Percentiles rank a stretch among this genome's conserved stretches.
Conservation (phyloP, 1,140 invertebrate genomes). For the Uloborus diversus region DNA sequence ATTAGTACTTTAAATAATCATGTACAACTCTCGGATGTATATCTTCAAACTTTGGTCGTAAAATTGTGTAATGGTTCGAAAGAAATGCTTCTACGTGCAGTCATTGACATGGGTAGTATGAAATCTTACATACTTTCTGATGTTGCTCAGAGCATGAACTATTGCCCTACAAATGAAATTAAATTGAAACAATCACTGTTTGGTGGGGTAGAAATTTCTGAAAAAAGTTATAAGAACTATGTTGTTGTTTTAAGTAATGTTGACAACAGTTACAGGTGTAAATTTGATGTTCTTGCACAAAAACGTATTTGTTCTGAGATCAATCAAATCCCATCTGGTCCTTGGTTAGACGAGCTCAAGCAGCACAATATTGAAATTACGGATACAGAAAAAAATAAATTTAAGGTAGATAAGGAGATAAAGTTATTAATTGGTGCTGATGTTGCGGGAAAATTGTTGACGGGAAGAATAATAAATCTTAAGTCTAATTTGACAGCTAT, state of each 20-base stretch:
- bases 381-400: background rate
- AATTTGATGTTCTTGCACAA: constrained; percentile 5
- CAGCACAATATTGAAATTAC: background rate
- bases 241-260: background rate
- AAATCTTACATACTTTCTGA: background rate
- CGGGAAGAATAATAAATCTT: background rate
- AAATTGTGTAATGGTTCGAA: background rate
- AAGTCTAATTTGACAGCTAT: background rate
- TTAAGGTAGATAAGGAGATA: background rate
- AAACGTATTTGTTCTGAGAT: background rate
- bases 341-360: background rate
- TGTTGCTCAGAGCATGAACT: background rate
- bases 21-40: constrained; percentile 1
- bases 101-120: background rate
- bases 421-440: constrained; percentile 12
- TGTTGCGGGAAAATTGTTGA: constrained; percentile 5
- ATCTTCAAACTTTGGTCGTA: constrained; percentile 14
- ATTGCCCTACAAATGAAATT: background rate
- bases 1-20: background rate
- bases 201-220: background rate
- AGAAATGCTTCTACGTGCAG: background rate
- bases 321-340: background rate
- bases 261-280: constrained; percentile 11
- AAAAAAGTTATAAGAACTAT: background rate
- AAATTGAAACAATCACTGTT: constrained; percentile 12